These are phyloP conservation scores for Mesocentrotus franciscanus DNA, from an alignment of 53 echinoderm and acorn worm genomes.

Conservation along the genomic window DNA sequence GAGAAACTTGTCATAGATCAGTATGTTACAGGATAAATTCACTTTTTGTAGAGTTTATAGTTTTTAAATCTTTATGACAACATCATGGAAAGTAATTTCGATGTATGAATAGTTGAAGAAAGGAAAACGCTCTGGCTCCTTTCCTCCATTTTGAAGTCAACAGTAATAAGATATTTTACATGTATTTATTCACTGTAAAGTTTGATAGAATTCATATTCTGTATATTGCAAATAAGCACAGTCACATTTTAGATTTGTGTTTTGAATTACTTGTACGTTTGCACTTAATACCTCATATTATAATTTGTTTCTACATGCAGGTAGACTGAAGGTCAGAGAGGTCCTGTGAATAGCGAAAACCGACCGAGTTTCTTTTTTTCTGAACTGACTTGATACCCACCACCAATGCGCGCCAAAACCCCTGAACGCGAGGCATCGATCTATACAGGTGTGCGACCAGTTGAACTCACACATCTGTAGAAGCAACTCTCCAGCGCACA, in stretches of 20 bases:
- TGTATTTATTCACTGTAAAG: too few species aligned
- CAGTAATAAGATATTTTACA: too few species aligned
- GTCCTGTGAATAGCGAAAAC: not conserved
- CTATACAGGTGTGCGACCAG: constrained; percentile 60
- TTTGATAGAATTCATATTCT: too few species aligned
- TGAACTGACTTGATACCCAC: constrained; percentile 18
- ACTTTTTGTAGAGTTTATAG: not conserved
- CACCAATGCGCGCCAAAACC: not conserved
- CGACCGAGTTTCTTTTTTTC: not conserved
- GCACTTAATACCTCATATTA: not conserved
- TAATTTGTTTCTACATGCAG: not conserved
- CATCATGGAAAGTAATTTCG: not conserved
- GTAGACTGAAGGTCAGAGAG: not conserved
- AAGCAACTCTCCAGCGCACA: constrained; percentile 12
- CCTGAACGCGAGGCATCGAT: constrained; percentile 22
- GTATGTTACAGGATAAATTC: not conserved
- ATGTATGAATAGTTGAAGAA: not conserved
- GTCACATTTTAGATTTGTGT: too few species aligned
- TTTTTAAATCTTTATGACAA: not conserved
- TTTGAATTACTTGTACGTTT: not conserved
- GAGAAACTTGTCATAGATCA: not conserved
- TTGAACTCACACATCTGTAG: constrained; percentile 24
- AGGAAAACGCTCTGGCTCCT: not conserved
- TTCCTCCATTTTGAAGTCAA: not conserved
- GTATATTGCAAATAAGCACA: not conserved